Percentiles rank a stretch among this genome's conserved stretches.
These are phyloP conservation scores for Clavelina lepadiformis DNA, from an alignment of 23 tunicate species.

Conservation along the genomic window DNA sequence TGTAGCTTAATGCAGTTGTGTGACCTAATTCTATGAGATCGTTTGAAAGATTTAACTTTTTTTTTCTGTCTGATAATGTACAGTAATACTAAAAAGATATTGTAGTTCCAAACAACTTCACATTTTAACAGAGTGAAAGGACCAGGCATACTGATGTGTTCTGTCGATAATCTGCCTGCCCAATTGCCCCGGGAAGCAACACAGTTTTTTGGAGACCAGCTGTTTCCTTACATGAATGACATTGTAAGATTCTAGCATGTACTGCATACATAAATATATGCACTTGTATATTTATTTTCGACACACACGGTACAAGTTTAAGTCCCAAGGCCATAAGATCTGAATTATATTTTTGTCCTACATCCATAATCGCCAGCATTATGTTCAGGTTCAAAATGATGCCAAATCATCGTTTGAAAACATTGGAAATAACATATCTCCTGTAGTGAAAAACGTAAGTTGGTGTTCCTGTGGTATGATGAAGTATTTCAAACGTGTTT, in stretches of 20 bases:
- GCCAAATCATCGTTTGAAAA: constrained; percentile 45
- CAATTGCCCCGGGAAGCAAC: constrained; percentile 94
- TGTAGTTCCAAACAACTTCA: no score
- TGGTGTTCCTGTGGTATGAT: background rate
- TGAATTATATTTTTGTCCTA: constrained; percentile 7
- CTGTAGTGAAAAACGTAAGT: constrained; percentile 91
- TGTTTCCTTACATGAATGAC: constrained; percentile 86
- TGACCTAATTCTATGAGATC: no score
- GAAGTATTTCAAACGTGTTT: no score
- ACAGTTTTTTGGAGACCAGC: constrained; percentile 87
- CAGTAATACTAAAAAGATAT: no score
- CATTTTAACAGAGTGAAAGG: constrained; percentile 59
- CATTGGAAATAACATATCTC: constrained; percentile 26
- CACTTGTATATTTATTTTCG: no score
- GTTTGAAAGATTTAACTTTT: no score
- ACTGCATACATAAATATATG: no score
- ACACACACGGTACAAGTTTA: no score
- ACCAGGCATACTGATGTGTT: constrained; percentile 82
- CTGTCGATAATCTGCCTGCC: constrained; percentile 98
- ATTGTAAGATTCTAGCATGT: constrained; percentile 85
- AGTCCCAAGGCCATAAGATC: no score
- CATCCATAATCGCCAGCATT: background rate
- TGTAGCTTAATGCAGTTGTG: no score
- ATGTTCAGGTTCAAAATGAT: constrained; percentile 39
- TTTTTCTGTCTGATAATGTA: no score